phyloP scores from a whole-genome alignment of 1,140 invertebrate species.

The Drosophila cardini region DNA sequence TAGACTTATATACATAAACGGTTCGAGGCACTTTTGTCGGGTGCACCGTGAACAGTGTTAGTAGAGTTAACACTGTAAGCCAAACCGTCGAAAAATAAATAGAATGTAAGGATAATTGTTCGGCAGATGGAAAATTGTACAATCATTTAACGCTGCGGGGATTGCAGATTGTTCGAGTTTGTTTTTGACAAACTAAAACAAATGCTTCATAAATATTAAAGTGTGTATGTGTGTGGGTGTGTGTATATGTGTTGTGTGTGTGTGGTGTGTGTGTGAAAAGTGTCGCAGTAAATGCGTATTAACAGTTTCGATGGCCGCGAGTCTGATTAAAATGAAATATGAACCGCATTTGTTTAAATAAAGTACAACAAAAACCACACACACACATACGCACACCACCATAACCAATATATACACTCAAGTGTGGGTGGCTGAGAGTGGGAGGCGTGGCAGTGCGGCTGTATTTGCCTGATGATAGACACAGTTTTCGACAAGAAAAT shows the following conservation, averaged over 20 bases:
- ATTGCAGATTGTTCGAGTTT: conserved; percentile 58
- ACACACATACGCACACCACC: conserved; percentile 38
- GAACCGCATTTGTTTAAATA: conserved; percentile 82
- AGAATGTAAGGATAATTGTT: conserved; percentile 67
- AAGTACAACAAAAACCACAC: conserved; percentile 63
- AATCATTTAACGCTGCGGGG: conserved; percentile 55
- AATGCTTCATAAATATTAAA: conserved; percentile 16
- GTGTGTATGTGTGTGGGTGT: conserved; percentile 8
- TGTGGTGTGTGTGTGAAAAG: conserved; percentile 32
- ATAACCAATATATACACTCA: conserved; percentile 12
- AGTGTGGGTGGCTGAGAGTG: conserved; percentile 22
- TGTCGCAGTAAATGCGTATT: conserved; percentile 71
- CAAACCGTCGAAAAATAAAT: conserved; percentile 73
- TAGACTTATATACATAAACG: neutral
- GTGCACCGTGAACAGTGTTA: conserved; percentile 14
- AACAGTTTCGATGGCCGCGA: conserved; percentile 65
- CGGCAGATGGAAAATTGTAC: conserved; percentile 69
- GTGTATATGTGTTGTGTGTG: conserved; percentile 20
- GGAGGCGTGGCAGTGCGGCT: neutral
- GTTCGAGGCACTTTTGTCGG: conserved; percentile 30
- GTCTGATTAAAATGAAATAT: conserved; percentile 80
- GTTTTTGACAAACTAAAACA: conserved; percentile 75
- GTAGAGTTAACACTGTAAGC: conserved; percentile 59
- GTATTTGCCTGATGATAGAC: conserved; percentile 61
- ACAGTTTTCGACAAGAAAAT: conserved; percentile 65